A percentile compares a stretch with the other conserved stretches of the same genome.
Conservation (phyloP, 2,797 vertebrate genomes). For the Miichthys miiuy region DNA sequence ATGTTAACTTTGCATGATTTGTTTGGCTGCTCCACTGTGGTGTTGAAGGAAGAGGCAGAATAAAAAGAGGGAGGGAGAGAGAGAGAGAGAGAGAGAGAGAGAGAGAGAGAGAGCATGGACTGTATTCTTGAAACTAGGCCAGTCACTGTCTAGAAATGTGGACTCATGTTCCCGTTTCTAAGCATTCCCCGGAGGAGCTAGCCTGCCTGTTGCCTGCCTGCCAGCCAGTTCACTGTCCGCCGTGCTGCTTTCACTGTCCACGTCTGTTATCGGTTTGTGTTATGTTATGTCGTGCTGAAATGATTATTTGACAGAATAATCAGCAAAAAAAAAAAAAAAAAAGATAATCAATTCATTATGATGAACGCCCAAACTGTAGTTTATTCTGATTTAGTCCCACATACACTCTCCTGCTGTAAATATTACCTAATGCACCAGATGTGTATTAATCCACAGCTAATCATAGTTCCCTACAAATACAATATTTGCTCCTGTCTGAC, state of each 20-base stretch:
- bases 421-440: background rate
- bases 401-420: background rate
- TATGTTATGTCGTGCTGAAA: background rate
- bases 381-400: background rate
- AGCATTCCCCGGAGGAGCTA: conserved; percentile 66
- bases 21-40: conserved; percentile 62
- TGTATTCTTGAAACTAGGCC: conserved; percentile 79
- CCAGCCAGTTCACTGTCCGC: conserved; percentile 59
- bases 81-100: conserved; percentile 36
- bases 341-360: background rate
- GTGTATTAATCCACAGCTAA: background rate
- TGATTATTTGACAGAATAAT: background rate
- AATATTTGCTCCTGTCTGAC: background rate
- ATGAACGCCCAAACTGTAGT: background rate
- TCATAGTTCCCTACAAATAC: background rate
- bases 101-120: conserved; percentile 39
- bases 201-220: conserved; percentile 52
- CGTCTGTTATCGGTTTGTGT: conserved; percentile 11
- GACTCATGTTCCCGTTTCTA: conserved; percentile 77
- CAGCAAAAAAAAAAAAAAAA: background rate
- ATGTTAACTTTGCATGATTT: conserved; percentile 78
- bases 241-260: conserved; percentile 50
- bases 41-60: conserved; percentile 33
- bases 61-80: conserved; percentile 21
- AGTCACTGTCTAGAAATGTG: conserved; percentile 81